These are phyloP conservation scores for Smittia aterrima DNA, from an alignment of 2,888 invertebrate genomes.

Conservation along the genomic window DNA sequence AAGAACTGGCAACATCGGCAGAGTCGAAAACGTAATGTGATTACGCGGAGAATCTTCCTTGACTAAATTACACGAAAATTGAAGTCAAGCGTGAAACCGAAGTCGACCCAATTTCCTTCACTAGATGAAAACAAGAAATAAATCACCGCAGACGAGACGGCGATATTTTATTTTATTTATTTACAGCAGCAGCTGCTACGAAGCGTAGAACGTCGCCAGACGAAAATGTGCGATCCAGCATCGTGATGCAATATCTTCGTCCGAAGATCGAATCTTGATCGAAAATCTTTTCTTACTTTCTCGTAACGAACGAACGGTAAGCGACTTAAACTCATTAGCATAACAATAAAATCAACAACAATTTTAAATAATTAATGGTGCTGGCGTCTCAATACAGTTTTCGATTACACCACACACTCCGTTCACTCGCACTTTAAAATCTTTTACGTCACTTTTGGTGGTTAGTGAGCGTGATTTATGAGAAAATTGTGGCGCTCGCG, in stretches of 20 bases:
- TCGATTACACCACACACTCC: background rate
- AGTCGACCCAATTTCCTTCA: background rate
- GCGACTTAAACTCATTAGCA: background rate
- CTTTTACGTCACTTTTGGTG: background rate
- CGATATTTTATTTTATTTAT: background rate
- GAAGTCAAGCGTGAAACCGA: background rate
- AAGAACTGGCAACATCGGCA: background rate
- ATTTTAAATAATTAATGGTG: background rate
- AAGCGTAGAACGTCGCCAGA: background rate
- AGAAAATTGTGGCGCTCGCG: background rate
- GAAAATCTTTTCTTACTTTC: background rate
- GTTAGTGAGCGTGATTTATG: conserved; percentile 4
- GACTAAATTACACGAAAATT: background rate
- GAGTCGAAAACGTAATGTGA: background rate
- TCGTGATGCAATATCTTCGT: background rate
- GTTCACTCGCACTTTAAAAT: background rate
- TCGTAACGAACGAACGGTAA: background rate
- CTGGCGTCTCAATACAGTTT: background rate
- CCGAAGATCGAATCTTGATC: background rate
- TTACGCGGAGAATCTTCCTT: background rate
- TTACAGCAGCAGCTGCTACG: background rate
- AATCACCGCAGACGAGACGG: conserved; percentile 24
- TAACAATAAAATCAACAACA: conserved; percentile 7
- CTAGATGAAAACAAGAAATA: background rate
- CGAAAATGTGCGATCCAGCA: background rate